phyloP scores from a whole-genome alignment of 2,797 vertebrate species.

The Chrysocyon brachyurus region DNA sequence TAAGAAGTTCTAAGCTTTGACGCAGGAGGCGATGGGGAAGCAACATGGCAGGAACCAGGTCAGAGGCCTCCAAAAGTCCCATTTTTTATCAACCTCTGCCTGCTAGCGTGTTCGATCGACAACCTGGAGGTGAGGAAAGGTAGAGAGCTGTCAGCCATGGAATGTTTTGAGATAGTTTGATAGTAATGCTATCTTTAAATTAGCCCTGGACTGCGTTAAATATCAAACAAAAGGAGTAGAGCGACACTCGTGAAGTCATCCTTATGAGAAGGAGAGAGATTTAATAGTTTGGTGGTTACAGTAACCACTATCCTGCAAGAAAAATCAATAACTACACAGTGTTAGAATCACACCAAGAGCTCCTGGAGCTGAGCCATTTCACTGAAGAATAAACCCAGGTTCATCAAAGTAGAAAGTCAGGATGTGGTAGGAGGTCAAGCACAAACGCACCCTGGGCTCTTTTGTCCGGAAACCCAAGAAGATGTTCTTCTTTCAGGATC shows the following conservation, averaged over 20 bases:
- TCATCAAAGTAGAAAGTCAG: slow-evolving; percentile 64
- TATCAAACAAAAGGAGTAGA: slow-evolving; percentile 8
- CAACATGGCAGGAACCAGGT: not conserved
- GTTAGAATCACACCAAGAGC: slow-evolving; percentile 69
- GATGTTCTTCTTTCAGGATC: slow-evolving; percentile 40
- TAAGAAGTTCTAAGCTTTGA: not conserved
- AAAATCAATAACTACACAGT: slow-evolving; percentile 66
- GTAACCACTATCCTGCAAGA: slow-evolving; percentile 65
- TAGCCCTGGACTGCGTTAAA: slow-evolving; percentile 60
- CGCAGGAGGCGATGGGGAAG: not conserved
- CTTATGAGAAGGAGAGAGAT: slow-evolving; percentile 48
- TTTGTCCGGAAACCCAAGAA: slow-evolving; percentile 63
- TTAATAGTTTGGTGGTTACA: slow-evolving; percentile 69
- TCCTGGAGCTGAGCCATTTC: slow-evolving; percentile 53
- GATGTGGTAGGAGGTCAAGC: slow-evolving; percentile 66
- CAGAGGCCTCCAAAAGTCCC: not conserved
- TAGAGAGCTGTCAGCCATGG: not conserved
- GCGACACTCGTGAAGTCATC: not conserved
- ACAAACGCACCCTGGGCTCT: slow-evolving; percentile 54
- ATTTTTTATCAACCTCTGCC: not conserved
- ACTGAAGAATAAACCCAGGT: slow-evolving; percentile 60
- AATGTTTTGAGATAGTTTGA: slow-evolving; percentile 5
- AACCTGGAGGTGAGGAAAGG: not conserved
- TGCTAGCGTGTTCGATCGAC: not conserved
- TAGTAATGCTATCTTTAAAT: not conserved